Base-by-base conservation (phyloP, 2,113 vertebrate species). In the Callaeas wilsoni region DNA sequence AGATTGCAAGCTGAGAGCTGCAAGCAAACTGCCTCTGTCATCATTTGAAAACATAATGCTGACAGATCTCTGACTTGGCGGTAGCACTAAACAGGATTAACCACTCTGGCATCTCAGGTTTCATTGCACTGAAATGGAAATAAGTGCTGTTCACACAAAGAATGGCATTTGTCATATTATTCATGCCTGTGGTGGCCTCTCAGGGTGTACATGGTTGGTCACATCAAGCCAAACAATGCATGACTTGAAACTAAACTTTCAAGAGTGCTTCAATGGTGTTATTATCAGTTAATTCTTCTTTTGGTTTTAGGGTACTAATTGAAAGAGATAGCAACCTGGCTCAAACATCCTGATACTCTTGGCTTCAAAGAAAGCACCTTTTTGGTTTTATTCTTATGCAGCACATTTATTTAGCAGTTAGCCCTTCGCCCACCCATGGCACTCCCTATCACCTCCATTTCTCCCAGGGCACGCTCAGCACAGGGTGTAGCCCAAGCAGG, bases 81-180 rank as follows among this genome's bases (percentile, higher is more conserved):
- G 60, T 63, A 92, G 78, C 84, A 56, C 82, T 91, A 27, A 91
- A 80, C 68, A 81, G 71, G 94, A 93, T 94, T 90, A 96, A 90
- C 69, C 74, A 56, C 90, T 93, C 85, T 79, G 56, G 52, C 74
- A 75, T 88, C 91, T 93, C 93, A 75, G 56, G 85, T 96, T 94
- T 95, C 95, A 90, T 87, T 47, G 75, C 50, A 50, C 65, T 88
- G 90, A 85, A 90, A 87, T 90, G 62, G 76, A 90, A 94, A 53
- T 82, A 84, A 89, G 67, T 33, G 56, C 86, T 87, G 87, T 44
- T 92, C 77, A 41, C 37, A 16, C 10, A 4, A 68, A 90, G 91
- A 78, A 92, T 77, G 70, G 87, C 74, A 73, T 91, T 87, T 91
- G 62, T 83, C 91, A 47, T 46, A 76, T 90, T 74, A 46, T 84